Evolutionary conservation across 1,140 invertebrate genomes (phyloP), one percentile per base, ranked within the genome.

Genomic region (Agrypnia vestita): DNA sequence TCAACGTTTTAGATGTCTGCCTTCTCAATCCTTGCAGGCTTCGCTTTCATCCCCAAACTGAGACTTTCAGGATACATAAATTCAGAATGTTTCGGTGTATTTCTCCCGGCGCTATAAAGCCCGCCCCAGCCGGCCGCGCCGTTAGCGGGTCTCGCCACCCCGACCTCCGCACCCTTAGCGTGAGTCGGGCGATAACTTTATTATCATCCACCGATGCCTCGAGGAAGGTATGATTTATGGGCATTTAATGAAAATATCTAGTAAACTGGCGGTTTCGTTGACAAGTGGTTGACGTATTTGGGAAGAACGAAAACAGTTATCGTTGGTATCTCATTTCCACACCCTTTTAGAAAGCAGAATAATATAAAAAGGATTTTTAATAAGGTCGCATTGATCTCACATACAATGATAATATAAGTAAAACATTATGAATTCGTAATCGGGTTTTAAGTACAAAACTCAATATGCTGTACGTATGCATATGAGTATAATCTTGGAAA

Each of bases 151-250:
- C 17, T 59, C 59, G 53, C 4, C 17, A 47, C 15, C 43, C 15
- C 13, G 11, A 12, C 53, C 53, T 15, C 53, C n/a, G 25, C 25
- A 12, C 53, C 62, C 35, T 59, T 67, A 44, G 76, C 76, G 62
- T 35, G 53, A 77, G 67, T 64, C 62, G 43, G 13, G 43, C 62
- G 25, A 44, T 67, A 43, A 78, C 21, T 78, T 78, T 67, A 67
- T 67, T 78, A 78, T 78, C 67, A 78, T 78, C 71, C 71, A 77
- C 71, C 76, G 72, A 72, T 72, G 76, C 46, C 47, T 55, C 71
- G 64, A 78, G 71, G 64, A 69, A 64, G 76, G 76, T 78, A 69
- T 78, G 76, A 78, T 78, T 78, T 49, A 78, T 72, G 67, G 62
- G 35, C 56, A 56, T 78, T 78, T 61, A 77, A 78, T 72, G 62